Percentiles rank a stretch among this genome's conserved stretches.
Conservation (phyloP, 2,888 invertebrate genomes). For the Chloroclysta siterata region DNA sequence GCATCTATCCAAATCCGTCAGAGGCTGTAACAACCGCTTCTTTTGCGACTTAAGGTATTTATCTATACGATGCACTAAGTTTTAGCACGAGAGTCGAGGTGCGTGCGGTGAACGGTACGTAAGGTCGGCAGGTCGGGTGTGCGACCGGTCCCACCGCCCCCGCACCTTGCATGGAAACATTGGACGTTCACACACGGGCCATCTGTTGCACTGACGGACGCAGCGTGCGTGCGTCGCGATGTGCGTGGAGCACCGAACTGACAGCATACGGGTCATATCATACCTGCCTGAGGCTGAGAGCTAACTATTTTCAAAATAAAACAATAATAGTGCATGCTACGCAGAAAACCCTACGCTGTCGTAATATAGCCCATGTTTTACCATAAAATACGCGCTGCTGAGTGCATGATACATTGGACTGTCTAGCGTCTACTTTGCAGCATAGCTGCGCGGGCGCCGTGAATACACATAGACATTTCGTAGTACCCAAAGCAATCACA, state of each 20-base stretch:
- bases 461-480: too few species aligned
- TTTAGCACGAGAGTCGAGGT: constrained; percentile 63
- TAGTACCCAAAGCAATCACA: too few species aligned
- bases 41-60: constrained; percentile 46
- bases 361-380: too few species aligned
- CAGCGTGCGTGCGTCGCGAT: constrained; percentile 47
- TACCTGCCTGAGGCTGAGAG: too few species aligned
- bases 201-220: constrained; percentile 43
- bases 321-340: too few species aligned
- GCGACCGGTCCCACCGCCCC: constrained; percentile 75
- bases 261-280: too few species aligned
- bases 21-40: constrained; percentile 44
- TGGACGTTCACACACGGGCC: constrained; percentile 50
- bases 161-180: constrained; percentile 59
- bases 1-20: constrained; percentile 53
- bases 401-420: too few species aligned
- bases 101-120: constrained; percentile 80
- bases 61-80: constrained; percentile 57
- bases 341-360: too few species aligned
- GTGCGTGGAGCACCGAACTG: constrained; percentile 35
- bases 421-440: too few species aligned
- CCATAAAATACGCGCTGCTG: too few species aligned
- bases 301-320: too few species aligned
- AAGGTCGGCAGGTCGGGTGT: constrained; percentile 83
- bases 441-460: too few species aligned